Evolutionary conservation across 2,113 vertebrate genomes (phyloP).

Genomic region (Dryoscopus gambensis): DNA sequence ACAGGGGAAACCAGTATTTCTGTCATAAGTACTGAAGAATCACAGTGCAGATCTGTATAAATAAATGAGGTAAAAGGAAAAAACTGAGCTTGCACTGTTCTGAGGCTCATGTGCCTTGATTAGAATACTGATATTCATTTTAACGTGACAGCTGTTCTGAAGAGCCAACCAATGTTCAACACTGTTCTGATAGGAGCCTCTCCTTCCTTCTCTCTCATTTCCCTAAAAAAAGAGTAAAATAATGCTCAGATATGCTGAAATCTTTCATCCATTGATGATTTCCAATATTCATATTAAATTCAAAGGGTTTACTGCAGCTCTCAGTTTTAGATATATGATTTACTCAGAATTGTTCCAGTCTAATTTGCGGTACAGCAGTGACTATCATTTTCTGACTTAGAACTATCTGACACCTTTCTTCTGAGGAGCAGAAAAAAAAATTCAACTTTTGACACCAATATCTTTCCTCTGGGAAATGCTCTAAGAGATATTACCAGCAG

Average conservation of each 20-base stretch:
- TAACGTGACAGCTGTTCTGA: not conserved
- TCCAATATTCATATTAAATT: slow-evolving; percentile 63
- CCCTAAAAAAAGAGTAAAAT: not conserved
- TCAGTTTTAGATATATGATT: slow-evolving; percentile 44
- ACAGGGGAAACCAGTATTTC: not conserved
- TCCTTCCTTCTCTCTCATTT: not conserved
- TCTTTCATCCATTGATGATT: slow-evolving; percentile 52
- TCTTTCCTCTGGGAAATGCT: slow-evolving; percentile 18
- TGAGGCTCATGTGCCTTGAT: slow-evolving; percentile 33
- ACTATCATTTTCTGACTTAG: slow-evolving; percentile 50
- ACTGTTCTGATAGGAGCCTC: not conserved
- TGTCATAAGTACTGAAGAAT: not conserved
- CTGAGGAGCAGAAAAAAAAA: not conserved
- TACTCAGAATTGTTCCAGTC: slow-evolving; percentile 26
- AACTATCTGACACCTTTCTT: slow-evolving; percentile 44
- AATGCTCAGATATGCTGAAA: slow-evolving; percentile 13
- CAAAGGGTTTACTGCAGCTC: slow-evolving; percentile 44
- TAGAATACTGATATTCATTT: slow-evolving; percentile 26
- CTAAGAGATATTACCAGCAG: not conserved
- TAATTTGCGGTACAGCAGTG: slow-evolving; percentile 56
- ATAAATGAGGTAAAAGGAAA: slow-evolving; percentile 34
- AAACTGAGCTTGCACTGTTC: not conserved
- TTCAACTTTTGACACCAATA: not conserved
- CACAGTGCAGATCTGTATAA: not conserved
- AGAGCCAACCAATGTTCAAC: not conserved